Base-by-base conservation (phyloP, 2,888 invertebrate species). In the Boloria euphrosyne region DNA sequence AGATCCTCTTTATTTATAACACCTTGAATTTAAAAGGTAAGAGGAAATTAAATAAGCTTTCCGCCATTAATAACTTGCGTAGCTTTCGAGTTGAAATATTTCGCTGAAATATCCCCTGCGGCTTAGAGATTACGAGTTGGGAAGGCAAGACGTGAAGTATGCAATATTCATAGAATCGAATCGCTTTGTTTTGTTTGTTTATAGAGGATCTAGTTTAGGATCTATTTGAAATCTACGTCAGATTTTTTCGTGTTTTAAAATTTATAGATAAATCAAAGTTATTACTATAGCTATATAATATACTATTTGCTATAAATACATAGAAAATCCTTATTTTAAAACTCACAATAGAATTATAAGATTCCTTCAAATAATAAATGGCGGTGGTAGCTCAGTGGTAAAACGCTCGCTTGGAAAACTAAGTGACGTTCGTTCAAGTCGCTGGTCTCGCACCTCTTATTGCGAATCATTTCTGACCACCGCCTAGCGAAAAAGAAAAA, bases 21-120 rank as follows among this genome's bases (percentile, higher is more conserved):
- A 22, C 38, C 38, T 43, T 27, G 0, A n/a, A 60, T 10, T 38
- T 43, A 7, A 60, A 54, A 62, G 18, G 17, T 16, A 17, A 27
- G 53, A 51, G 51, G 22, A 57, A 50, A 63, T 63, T 55, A 63
- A 55, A 63, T 57, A 62, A 55, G 55, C 55, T 38, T 63, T 44
- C 14, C 49, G 18, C 22, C 64, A 58, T 64, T 52, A 64, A 58
- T 58, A 57, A 64, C 44, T 58, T 51, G 58, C 50, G 49, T 46
- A 44, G 51, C 27, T 38, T 61, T 46, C 18, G 18, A 38, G 47
- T 49, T 62, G 47, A 62, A 31, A 54, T 54, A 49, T 49, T 49
- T 47, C 17, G n/a, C 6, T 47, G 16, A 38, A 54, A 13, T 60
- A 50, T 47, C 47, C 38, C 47, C 13, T 54, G 54, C n/a, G 31